Evolutionary conservation across 2,797 vertebrate genomes (phyloP).

Genomic region (Numenius phaeopus): DNA sequence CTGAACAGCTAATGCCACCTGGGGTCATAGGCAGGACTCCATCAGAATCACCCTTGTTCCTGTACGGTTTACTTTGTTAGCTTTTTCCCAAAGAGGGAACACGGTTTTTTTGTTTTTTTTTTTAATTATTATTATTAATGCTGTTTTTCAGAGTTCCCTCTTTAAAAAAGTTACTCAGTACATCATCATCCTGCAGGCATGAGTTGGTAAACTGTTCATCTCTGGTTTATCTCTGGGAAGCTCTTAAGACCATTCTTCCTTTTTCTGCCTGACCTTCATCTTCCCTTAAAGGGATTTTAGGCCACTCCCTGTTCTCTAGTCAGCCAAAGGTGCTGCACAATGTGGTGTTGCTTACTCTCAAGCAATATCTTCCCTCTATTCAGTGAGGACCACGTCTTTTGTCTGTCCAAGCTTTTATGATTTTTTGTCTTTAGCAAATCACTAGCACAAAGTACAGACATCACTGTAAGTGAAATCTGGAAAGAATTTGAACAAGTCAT

Average conservation of each 20-base stretch:
- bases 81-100: not conserved
- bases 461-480: not conserved
- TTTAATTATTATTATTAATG: not conserved
- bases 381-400: not conserved
- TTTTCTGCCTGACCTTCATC: not conserved
- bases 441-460: not conserved
- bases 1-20: not conserved
- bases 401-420: not conserved
- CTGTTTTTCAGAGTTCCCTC: not conserved
- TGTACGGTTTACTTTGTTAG: not conserved
- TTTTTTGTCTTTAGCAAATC: not conserved
- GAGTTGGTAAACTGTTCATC: not conserved
- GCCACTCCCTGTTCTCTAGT: not conserved
- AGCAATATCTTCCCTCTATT: not conserved
- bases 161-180: not conserved
- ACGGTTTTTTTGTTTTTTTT: not conserved
- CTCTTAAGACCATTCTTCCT: not conserved
- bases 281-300: not conserved
- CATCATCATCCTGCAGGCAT: not conserved
- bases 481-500: not conserved
- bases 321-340: not conserved
- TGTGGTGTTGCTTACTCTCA: not conserved
- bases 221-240: not conserved
- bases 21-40: not conserved
- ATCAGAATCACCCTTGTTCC: not conserved